These are phyloP conservation scores for Chloroclysta siterata DNA, from an alignment of 2,888 invertebrate genomes.

Conservation along the genomic window DNA sequence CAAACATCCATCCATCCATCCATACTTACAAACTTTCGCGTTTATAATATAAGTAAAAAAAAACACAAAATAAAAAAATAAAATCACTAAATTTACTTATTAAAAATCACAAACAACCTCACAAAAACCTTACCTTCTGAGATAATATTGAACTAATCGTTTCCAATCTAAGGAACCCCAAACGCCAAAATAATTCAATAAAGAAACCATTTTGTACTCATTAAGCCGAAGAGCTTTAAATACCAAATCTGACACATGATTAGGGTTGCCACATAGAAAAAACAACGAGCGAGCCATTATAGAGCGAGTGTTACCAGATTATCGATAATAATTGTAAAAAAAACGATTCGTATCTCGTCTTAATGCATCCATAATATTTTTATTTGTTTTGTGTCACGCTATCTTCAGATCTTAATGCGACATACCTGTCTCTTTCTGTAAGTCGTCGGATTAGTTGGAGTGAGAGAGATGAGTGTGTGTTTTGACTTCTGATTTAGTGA, in stretches of 20 bases:
- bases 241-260: slow-evolving; percentile 83
- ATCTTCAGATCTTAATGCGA: slow-evolving; percentile 74
- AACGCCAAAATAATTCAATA: slow-evolving; percentile 65
- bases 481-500: slow-evolving; percentile 76
- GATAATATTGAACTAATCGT: background rate
- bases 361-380: slow-evolving; percentile 81
- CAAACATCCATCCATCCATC: no score
- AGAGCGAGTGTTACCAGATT: slow-evolving; percentile 82
- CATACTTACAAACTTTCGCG: no score
- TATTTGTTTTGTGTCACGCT: slow-evolving; percentile 77
- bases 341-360: slow-evolving; percentile 73
- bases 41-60: no score
- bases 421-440: slow-evolving; percentile 56
- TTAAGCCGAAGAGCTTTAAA: slow-evolving; percentile 67
- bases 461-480: slow-evolving; percentile 59
- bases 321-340: slow-evolving; percentile 81
- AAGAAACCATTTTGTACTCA: slow-evolving; percentile 70
- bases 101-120: no score
- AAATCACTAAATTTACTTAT: no score
- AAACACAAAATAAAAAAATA: no score
- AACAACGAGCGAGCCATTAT: slow-evolving; percentile 77
- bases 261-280: slow-evolving; percentile 80
- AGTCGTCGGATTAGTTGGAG: slow-evolving; percentile 33
- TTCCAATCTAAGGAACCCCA: slow-evolving; percentile 42
- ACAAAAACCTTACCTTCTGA: no score